A percentile compares a stretch with the other conserved stretches of the same genome.
Conservation (phyloP, 2,113 vertebrate genomes). For the Ciconia boyciana region DNA sequence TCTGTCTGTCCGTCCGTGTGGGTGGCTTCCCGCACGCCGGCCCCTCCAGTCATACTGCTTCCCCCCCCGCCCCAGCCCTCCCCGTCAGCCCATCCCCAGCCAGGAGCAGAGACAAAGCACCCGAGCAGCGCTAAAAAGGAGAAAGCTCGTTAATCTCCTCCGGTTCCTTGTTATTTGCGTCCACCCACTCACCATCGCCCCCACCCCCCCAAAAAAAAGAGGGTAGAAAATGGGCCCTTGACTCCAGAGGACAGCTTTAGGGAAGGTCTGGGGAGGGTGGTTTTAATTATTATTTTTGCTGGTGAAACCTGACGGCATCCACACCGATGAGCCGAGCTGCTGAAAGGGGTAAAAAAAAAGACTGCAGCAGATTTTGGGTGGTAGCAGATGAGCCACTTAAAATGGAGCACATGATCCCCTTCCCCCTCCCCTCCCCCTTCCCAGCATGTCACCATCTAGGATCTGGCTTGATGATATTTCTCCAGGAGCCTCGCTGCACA, state of each 20-base stretch:
- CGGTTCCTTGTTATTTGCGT: neutral
- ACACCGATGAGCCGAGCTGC: neutral
- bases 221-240: neutral
- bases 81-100: neutral
- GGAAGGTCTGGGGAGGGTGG: neutral
- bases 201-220: neutral
- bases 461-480: neutral
- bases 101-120: constrained; percentile 38
- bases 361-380: constrained; percentile 2
- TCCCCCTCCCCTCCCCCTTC: neutral
- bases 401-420: constrained; percentile 12
- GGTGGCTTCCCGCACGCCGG: neutral
- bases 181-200: neutral
- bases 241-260: neutral
- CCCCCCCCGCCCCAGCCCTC: neutral
- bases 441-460: neutral
- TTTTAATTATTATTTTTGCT: neutral
- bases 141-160: neutral
- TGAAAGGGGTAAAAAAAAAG: neutral
- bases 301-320: neutral
- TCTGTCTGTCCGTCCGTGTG: neutral
- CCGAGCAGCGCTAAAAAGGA: neutral
- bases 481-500: neutral
- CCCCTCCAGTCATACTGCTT: neutral
- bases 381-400: neutral